Conservation (phyloP, 2,888 invertebrate genomes). For the Ectropis crepuscularia region DNA sequence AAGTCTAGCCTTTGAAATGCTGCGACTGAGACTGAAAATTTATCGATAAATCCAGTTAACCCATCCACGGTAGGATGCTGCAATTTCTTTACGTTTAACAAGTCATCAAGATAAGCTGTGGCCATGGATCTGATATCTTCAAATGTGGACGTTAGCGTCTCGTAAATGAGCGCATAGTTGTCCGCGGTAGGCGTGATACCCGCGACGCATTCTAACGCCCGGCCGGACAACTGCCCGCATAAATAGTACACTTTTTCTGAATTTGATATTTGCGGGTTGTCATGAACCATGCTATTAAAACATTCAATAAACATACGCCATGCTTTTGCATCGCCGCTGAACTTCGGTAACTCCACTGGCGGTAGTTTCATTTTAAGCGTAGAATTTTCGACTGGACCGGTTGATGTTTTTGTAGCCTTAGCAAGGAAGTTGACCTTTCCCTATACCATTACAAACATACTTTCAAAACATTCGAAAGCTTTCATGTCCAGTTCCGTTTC, state of each 20-base stretch:
- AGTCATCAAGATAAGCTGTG: neutral
- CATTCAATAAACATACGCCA: conserved; percentile 3
- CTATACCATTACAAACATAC: neutral
- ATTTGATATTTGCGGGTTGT: neutral
- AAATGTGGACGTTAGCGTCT: neutral
- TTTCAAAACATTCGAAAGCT: neutral
- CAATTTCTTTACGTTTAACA: neutral
- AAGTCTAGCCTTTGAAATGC: neutral
- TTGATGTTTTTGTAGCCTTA: no score
- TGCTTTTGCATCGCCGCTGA: neutral
- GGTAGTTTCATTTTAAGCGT: conserved; percentile 1
- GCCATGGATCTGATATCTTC: neutral
- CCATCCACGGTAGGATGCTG: neutral
- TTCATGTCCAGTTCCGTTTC: neutral
- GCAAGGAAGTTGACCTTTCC: neutral
- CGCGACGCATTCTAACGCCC: neutral
- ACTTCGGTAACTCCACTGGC: neutral
- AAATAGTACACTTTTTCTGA: conserved; percentile 1
- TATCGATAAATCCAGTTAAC: neutral
- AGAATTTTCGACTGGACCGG: neutral
- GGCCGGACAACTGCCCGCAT: neutral
- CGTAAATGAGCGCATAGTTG: neutral
- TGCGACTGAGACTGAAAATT: neutral
- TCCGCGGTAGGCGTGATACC: neutral
- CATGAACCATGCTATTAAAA: neutral